These are phyloP conservation scores for Hydrochoerus hydrochaeris DNA, from an alignment of 2,113 vertebrate genomes.

Conservation along the genomic window DNA sequence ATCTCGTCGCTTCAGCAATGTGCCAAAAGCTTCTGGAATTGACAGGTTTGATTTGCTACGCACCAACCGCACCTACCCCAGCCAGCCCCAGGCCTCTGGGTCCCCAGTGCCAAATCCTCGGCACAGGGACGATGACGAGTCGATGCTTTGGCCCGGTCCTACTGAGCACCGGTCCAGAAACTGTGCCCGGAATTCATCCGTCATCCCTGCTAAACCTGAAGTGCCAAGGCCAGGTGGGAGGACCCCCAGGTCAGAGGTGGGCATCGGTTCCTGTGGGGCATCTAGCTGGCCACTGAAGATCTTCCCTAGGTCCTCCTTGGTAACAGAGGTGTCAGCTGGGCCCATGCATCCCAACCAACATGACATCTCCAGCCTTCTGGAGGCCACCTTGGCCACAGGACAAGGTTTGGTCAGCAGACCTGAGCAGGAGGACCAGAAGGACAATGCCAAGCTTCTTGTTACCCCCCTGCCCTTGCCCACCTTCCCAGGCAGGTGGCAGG, in stretches of 20 bases:
- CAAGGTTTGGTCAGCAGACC: rapidly evolving
- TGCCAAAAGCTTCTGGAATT: constrained; percentile 79
- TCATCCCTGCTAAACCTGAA: background rate
- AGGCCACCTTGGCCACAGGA: background rate
- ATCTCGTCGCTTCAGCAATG: constrained; percentile 72
- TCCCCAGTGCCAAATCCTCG: background rate
- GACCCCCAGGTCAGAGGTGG: background rate
- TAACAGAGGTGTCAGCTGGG: background rate
- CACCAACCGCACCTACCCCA: constrained; percentile 75
- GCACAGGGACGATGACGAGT: background rate
- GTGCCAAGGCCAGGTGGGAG: rapidly evolving
- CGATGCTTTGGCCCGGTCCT: background rate
- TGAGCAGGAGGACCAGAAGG: background rate
- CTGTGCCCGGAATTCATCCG: background rate
- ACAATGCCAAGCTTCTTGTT: rapidly evolving
- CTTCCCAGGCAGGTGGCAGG: background rate
- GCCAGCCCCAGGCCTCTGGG: constrained; percentile 40
- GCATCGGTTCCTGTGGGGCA: background rate
- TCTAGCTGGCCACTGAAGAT: background rate
- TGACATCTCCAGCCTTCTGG: rapidly evolving
- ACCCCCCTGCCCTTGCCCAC: rapidly evolving
- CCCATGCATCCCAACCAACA: background rate
- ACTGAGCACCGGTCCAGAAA: background rate
- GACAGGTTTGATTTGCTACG: constrained; percentile 78
- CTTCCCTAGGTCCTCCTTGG: background rate